Percentiles rank a stretch among this genome's conserved stretches.
Conservation (phyloP, 1,140 invertebrate species). For the silkworm (Bombyx mori) region ASM3026992v2 NC_085125.1:10730501-10731000, state of each 20-base stretch:
- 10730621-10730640: constrained; percentile 9
- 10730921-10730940: constrained; percentile 43
- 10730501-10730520: constrained; percentile 20
- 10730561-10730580: constrained; percentile 11
- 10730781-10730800: constrained; percentile 52
- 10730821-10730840: constrained; percentile 18
- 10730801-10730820: constrained; percentile 44
- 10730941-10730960: constrained; percentile 35
- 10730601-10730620: constrained; percentile 11
- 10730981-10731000: constrained; percentile 18
- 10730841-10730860: constrained; percentile 20
- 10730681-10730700: constrained; percentile 19
- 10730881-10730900: constrained; percentile 58
- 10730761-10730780: constrained; percentile 38
- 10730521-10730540: constrained; percentile 13
- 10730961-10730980: constrained; percentile 17
- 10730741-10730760: constrained; percentile 51
- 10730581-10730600: constrained; percentile 17
- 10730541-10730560: constrained; percentile 21
- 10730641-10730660: too few species aligned
- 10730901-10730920: constrained; percentile 65
- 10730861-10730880: constrained; percentile 58
- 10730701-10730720: constrained; percentile 27
- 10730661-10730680: constrained; percentile 11
- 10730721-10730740: constrained; percentile 24